A percentile compares a stretch with the other conserved stretches of the same genome.
Evolutionary conservation across 2,888 invertebrate species (phyloP).

Genomic region (Ectemnius lituratus): DNA sequence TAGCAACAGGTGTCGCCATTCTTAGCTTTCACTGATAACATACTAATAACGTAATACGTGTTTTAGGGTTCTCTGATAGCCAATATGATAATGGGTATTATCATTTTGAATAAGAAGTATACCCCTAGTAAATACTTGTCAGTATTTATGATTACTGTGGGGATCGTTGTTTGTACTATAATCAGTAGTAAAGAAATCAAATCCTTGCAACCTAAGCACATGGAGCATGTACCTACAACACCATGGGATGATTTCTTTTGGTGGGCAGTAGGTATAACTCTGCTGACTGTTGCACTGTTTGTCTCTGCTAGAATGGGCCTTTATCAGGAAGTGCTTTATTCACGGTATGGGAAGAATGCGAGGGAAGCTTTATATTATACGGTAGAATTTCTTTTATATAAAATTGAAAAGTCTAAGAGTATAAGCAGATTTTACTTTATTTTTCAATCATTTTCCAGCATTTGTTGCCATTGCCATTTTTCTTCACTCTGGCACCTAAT

Average conservation of each 20-base stretch:
- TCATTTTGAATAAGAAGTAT: constrained; percentile 92
- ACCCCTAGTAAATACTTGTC: constrained; percentile 91
- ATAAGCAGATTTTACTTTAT: constrained; percentile 1
- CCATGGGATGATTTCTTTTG: constrained; percentile 81
- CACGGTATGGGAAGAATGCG: constrained; percentile 93
- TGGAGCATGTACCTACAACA: constrained; percentile 74
- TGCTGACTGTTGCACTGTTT: constrained; percentile 92
- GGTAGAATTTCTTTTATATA: constrained; percentile 73
- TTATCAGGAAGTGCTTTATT: constrained; percentile 93
- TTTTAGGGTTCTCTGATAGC: constrained; percentile 95
- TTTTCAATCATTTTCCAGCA: constrained; percentile 82
- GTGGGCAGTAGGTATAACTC: constrained; percentile 86
- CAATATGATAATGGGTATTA: constrained; percentile 96
- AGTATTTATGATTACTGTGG: constrained; percentile 94
- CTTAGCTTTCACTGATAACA: too few relatives aligned
- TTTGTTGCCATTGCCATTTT: constrained; percentile 92
- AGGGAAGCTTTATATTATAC: constrained; percentile 92
- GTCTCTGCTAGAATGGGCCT: constrained; percentile 97
- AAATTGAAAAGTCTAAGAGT: neutral
- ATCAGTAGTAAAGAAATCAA: constrained; percentile 88
- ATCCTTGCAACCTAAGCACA: constrained; percentile 74
- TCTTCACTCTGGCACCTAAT: constrained; percentile 88
- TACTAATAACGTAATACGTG: too few relatives aligned
- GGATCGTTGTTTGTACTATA: constrained; percentile 94
- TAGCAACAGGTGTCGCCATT: too few relatives aligned